Base-by-base conservation (phyloP, 2,888 invertebrate species). In the Priocnemis perturbator region DNA sequence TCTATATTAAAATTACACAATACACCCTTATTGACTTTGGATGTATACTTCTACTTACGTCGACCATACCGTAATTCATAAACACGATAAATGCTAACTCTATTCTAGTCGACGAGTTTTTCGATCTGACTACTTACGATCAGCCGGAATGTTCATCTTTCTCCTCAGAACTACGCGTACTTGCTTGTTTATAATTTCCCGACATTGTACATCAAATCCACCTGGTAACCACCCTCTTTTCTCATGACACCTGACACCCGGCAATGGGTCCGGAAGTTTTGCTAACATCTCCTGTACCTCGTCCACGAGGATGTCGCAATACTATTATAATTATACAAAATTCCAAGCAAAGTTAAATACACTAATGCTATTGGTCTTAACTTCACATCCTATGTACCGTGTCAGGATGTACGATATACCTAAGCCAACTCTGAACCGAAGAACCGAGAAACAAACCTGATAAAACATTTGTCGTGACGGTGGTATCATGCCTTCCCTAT, bases 381-480 rank as follows among this genome's bases (percentile, higher is more conserved):
- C 7, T 26, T 26, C 26, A 7, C 3, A 4, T 17, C 11, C 17
- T 5, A 15, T 15, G 3, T 5, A 14, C 17, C 47, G 3, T 17
- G 47, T 47, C n/a, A 9, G 17, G 17, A 47, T 47, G 17, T 47
- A 47, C 3, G 47, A 5, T n/a, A 47, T 17, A 9, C 17, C n/a
- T n/a, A n/a, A n/a, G n/a, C n/a, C n/a, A n/a, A n/a, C n/a, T n/a
- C n/a, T n/a, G n/a, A n/a, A n/a, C n/a, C 3, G 9, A 47, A 47
- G 37, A 44, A 19, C 19, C 37, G n/a, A 57, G 23, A 57, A 37
- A 62, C 52, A 74, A 89, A 96, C 94, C 91, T 97, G 96, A 88
- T 97, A 96, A 89, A 96, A 96, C 91, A 96, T 95, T 89, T 98
- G 97, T 48, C 96, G 90, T 59, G 95, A 95, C 4, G 95, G 92